Percentiles rank a stretch among this genome's conserved stretches.
Conservation (phyloP, 2,888 invertebrate species). For the Temnothorax unifasciatus region DNA sequence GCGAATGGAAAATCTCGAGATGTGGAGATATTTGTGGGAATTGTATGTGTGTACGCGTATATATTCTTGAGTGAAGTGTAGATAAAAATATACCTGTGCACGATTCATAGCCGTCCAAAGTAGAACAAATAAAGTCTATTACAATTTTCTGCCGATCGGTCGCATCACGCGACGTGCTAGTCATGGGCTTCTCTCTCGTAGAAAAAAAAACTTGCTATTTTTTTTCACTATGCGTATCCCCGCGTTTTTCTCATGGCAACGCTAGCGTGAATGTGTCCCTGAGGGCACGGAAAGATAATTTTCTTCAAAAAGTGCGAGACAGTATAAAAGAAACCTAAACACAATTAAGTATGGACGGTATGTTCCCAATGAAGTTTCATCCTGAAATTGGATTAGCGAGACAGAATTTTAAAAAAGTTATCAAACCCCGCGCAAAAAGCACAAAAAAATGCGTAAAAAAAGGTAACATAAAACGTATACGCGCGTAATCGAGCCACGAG, state of each 20-base stretch:
- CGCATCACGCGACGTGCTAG: slow-evolving; percentile 56
- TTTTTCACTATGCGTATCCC: neutral
- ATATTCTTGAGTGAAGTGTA: slow-evolving; percentile 72
- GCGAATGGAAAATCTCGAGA: slow-evolving; percentile 34
- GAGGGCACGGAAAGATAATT: slow-evolving; percentile 32
- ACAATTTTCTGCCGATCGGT: slow-evolving; percentile 76
- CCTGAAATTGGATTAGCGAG: slow-evolving; percentile 14
- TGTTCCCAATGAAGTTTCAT: slow-evolving; percentile 24
- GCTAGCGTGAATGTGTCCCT: neutral
- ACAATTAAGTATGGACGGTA: slow-evolving; percentile 32
- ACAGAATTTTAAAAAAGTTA: neutral
- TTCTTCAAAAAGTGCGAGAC: slow-evolving; percentile 22
- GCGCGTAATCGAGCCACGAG: neutral
- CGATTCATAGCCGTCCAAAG: slow-evolving; percentile 78
- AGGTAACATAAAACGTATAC: neutral
- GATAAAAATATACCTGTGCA: slow-evolving; percentile 76
- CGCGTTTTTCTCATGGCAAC: slow-evolving; percentile 20
- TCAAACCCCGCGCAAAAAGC: neutral
- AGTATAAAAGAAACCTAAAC: slow-evolving; percentile 41
- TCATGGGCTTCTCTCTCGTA: slow-evolving; percentile 20
- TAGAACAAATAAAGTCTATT: slow-evolving; percentile 78
- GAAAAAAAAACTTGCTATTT: slow-evolving; percentile 34
- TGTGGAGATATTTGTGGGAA: slow-evolving; percentile 53
- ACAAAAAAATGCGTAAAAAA: neutral
- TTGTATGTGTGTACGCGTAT: slow-evolving; percentile 64